Conservation (phyloP, 1,140 invertebrate genomes). For the Lepidostoma basale region DNA sequence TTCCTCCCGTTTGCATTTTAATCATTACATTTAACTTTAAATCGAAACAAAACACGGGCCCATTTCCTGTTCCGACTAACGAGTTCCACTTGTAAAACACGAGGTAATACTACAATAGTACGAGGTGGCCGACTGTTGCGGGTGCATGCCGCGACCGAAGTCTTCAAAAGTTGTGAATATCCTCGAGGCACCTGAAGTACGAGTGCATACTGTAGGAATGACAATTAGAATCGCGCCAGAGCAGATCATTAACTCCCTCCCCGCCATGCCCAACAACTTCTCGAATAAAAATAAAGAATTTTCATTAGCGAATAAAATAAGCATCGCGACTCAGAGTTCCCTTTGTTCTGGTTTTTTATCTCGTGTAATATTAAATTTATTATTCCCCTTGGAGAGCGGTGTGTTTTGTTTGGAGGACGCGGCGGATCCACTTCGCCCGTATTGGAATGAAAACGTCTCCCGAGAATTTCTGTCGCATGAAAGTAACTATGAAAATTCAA, state of each 20-base stretch:
- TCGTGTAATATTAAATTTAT: constrained; percentile 37
- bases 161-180: too few species aligned
- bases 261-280: too few species aligned
- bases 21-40: constrained; percentile 1
- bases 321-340: background rate
- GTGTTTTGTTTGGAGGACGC: constrained; percentile 14
- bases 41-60: background rate
- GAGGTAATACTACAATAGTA: too few species aligned
- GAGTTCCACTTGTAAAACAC: too few species aligned
- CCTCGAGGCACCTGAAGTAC: too few species aligned
- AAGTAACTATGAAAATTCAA: constrained; percentile 42
- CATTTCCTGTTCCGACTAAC: too few species aligned
- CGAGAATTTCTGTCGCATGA: constrained; percentile 39
- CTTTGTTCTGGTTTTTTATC: background rate
- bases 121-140: too few species aligned
- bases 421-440: constrained; percentile 18
- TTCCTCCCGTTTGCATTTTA: constrained; percentile 1
- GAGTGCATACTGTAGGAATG: too few species aligned
- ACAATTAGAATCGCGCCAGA: too few species aligned
- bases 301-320: constrained; percentile 8
- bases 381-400: constrained; percentile 22
- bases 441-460: constrained; percentile 41
- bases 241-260: too few species aligned
- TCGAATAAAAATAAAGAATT: too few species aligned
- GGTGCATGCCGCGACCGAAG: too few species aligned